phyloP scores from a whole-genome alignment of 2,113 vertebrate species.

The Martes martes region DNA sequence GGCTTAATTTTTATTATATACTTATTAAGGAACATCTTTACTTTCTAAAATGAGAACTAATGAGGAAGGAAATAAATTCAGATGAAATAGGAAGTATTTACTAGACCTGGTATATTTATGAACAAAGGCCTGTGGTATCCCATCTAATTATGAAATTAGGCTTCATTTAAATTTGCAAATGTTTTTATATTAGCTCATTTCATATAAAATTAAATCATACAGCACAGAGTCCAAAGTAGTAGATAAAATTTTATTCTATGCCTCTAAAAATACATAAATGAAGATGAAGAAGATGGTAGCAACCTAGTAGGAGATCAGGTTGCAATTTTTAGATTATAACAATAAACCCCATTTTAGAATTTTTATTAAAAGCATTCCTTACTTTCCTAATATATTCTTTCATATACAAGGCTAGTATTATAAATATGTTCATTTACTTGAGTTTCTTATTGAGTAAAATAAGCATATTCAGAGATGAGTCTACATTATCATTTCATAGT shows the following conservation, averaged over 20 bases:
- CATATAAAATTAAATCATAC: neutral
- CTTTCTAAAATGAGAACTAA: conserved; percentile 17
- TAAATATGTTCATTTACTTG: neutral
- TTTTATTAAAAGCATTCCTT: neutral
- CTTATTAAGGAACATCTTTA: conserved; percentile 9
- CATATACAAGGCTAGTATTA: neutral
- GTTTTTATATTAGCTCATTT: neutral
- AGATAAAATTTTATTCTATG: neutral
- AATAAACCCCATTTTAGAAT: neutral
- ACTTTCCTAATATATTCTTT: neutral
- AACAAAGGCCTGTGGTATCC: neutral
- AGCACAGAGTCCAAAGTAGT: neutral
- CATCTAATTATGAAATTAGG: conserved; percentile 29
- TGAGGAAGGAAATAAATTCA: conserved; percentile 14
- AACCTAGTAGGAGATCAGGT: neutral
- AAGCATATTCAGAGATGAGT: neutral
- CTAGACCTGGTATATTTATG: neutral
- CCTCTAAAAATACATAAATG: neutral
- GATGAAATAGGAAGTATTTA: conserved; percentile 23
- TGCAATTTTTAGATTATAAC: neutral
- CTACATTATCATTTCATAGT: neutral
- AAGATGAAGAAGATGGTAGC: neutral
- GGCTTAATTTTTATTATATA: conserved; percentile 17
- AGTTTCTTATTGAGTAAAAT: neutral
- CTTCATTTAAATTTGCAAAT: conserved; percentile 41